These are phyloP conservation scores for Meganola albula DNA, from an alignment of 2,888 invertebrate species.

Conservation along the genomic window DNA sequence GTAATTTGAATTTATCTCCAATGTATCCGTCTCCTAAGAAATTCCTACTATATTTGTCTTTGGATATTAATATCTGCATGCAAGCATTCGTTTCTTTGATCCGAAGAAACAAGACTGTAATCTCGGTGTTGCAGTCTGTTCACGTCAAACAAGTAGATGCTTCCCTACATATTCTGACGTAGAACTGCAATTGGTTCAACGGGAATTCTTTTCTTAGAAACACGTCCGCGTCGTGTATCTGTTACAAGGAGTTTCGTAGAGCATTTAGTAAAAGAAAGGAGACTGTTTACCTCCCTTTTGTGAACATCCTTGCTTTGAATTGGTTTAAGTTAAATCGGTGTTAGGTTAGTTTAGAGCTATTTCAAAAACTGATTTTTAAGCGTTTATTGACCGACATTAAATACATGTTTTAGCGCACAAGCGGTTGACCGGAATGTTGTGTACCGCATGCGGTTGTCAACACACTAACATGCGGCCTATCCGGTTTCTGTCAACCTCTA, in stretches of 20 bases:
- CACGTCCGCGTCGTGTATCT: constrained; percentile 23
- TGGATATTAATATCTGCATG: neutral
- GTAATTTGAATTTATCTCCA: neutral
- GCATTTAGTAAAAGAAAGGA: constrained; percentile 10
- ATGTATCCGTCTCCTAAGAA: constrained; percentile 4
- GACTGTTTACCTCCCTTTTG: constrained; percentile 4
- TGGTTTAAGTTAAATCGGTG: constrained; percentile 1
- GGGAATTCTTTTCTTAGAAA: constrained; percentile 24
- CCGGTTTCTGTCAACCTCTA: too few species aligned
- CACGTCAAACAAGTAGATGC: constrained; percentile 27
- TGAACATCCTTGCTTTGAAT: neutral
- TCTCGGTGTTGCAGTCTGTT: constrained; percentile 35
- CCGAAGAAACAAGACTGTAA: constrained; percentile 35
- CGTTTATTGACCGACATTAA: too few species aligned
- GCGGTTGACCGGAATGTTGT: too few species aligned
- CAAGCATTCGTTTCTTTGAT: constrained; percentile 23
- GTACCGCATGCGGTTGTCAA: too few species aligned
- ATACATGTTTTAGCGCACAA: too few species aligned
- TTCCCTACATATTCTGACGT: too few species aligned
- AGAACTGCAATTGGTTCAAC: constrained; percentile 34
- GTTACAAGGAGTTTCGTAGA: constrained; percentile 11
- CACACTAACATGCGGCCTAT: too few species aligned
- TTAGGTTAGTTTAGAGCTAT: too few species aligned
- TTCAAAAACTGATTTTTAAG: too few species aligned
- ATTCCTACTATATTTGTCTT: too few species aligned